Evolutionary conservation across 2,888 invertebrate genomes (phyloP), one percentile per base, ranked within the genome.

Genomic region (Tortrix viridana): DNA sequence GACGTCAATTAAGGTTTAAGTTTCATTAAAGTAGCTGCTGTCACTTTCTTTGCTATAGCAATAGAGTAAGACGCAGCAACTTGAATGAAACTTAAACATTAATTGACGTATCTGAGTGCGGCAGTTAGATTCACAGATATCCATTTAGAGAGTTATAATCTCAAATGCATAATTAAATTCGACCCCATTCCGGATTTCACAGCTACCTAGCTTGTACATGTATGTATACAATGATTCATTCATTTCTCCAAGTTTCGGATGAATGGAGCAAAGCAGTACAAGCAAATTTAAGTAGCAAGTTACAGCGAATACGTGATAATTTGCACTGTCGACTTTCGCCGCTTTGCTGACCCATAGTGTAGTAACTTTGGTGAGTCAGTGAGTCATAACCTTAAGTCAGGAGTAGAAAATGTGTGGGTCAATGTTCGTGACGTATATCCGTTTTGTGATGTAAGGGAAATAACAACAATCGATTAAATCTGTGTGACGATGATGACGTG

Each of bases 321-420:
- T 71, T 71, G 53, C 69, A 43, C 56, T 73, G 66, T 22, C 66
- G 55, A 50, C 59, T 69, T 65, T 70, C 59, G 44, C 65, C 67
- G 20, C n/a, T 61, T 66, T 66, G 68, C 66, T 70, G 69, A 71
- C 59, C 70, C 57, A 67, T 55, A 65, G 56, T 59, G 62, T 56
- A 41, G 52, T 44, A 48, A 60, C 41, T 37, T 18, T 1, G 59
- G 73, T 83, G 82, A 83, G 71, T 82, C 82, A 82, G 73, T 82
- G 81, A 82, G 70, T 82, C 82, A 82, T 71, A 69, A 69, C 67
- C 58, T 72, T 76, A 76, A 75, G 63, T 68, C 74, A 76, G 69
- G 69, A 69, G 70, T 69, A 4, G 67, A 66, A 66, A 70, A n/a
- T n/a, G 80, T 81, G 73, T 85, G 76, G 85, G 84, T 84, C 84